phyloP scores from a whole-genome alignment of 2,113 vertebrate species.

The Hipposideros armiger region DNA sequence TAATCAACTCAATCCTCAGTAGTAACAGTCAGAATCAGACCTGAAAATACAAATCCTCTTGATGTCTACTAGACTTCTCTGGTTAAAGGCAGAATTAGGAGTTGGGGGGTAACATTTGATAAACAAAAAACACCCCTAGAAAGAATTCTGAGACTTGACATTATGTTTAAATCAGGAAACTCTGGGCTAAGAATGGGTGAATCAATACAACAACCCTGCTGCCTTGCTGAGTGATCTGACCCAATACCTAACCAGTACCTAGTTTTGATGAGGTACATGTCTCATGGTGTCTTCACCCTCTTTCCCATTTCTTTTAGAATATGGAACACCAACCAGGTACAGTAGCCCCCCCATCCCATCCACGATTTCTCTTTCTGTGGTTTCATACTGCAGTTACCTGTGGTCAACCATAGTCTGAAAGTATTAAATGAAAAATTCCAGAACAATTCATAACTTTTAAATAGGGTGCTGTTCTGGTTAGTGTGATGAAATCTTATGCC shows the following conservation, averaged over 20 bases:
- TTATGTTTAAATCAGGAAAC: not conserved
- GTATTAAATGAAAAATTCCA: too few relatives aligned
- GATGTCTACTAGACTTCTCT: not conserved
- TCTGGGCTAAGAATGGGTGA: not conserved
- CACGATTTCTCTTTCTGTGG: too few relatives aligned
- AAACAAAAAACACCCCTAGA: not conserved
- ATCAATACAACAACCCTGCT: not conserved
- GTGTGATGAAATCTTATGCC: too few relatives aligned
- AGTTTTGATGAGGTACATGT: not conserved
- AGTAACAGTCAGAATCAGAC: not conserved
- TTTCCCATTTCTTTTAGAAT: not conserved
- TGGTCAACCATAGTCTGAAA: too few relatives aligned
- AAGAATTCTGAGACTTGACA: not conserved
- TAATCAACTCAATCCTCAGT: not conserved
- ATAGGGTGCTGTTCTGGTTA: too few relatives aligned
- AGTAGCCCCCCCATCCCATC: too few relatives aligned
- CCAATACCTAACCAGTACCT: not conserved
- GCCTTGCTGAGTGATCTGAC: not conserved
- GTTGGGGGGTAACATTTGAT: not conserved
- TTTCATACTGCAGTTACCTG: too few relatives aligned
- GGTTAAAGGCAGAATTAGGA: not conserved
- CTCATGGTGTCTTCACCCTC: not conserved
- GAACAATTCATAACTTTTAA: too few relatives aligned
- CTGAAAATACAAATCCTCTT: not conserved
- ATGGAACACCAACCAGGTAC: not conserved